A percentile compares a stretch with the other conserved stretches of the same genome.
phyloP scores from a whole-genome alignment of 2,888 invertebrate species.

The Lochmaea capreae region DNA sequence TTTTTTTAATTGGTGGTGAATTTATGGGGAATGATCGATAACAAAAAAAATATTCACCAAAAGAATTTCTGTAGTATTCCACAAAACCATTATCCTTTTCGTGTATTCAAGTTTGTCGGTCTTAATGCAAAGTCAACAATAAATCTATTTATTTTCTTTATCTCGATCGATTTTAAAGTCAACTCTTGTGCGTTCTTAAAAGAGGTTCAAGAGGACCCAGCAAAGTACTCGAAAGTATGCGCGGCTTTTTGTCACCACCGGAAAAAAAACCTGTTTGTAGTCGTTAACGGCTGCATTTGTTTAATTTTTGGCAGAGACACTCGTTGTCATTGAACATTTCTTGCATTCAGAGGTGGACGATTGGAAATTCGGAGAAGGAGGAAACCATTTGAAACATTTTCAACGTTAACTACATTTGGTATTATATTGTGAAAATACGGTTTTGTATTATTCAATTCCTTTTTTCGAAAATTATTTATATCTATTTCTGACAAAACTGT shows the following conservation, averaged over 20 bases:
- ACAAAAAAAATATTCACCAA: neutral
- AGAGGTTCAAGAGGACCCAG: constrained; percentile 34
- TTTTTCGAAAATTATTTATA: no score
- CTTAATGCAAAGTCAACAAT: constrained; percentile 30
- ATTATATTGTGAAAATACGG: neutral
- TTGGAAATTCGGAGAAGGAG: neutral
- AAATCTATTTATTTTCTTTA: constrained; percentile 40
- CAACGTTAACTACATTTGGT: constrained; percentile 1
- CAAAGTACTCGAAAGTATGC: constrained; percentile 26
- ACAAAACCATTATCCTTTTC: constrained; percentile 27
- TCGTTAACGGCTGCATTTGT: constrained; percentile 35
- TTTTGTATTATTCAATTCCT: neutral
- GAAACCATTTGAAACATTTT: neutral
- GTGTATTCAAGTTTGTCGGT: constrained; percentile 23
- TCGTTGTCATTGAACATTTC: constrained; percentile 15
- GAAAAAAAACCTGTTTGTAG: constrained; percentile 39
- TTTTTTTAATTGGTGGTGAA: no score
- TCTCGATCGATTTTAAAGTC: constrained; percentile 37
- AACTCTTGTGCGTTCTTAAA: constrained; percentile 36
- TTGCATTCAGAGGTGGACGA: constrained; percentile 15
- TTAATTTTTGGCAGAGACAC: constrained; percentile 36
- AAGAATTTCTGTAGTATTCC: constrained; percentile 18
- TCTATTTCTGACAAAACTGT: no score
- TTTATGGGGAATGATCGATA: no score
- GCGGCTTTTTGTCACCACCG: constrained; percentile 37